Evolutionary conservation across 2,113 vertebrate genomes (phyloP).

Genomic region (Polypterus bichir): DNA sequence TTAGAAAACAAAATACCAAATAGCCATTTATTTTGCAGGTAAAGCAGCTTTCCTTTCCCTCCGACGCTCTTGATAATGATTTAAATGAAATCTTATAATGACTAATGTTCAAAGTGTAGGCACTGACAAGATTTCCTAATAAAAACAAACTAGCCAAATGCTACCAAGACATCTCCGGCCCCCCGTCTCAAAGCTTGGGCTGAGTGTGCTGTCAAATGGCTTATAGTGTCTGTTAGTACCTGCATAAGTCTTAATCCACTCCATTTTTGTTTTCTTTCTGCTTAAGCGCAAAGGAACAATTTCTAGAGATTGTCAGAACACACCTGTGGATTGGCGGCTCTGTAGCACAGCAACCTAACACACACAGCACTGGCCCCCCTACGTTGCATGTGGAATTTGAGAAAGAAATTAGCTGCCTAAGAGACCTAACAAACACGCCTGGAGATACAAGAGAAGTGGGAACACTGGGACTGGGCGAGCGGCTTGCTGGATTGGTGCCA

Average conservation of each 20-base stretch:
- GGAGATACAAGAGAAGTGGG: not conserved
- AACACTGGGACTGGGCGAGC: not conserved
- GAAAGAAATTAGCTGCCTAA: conserved; percentile 21
- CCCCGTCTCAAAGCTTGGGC: conserved; percentile 11
- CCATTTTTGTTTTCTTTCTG: conserved; percentile 38
- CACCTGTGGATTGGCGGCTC: conserved; percentile 23
- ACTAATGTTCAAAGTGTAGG: conserved; percentile 5
- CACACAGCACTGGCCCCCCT: conserved; percentile 12
- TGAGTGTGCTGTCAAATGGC: conserved; percentile 19
- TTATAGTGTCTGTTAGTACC: conserved; percentile 27
- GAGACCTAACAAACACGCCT: conserved; percentile 21
- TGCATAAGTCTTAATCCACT: conserved; percentile 35
- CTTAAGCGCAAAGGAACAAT: conserved; percentile 37
- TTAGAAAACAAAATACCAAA: no score
- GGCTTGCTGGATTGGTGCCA: not conserved
- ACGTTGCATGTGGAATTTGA: conserved; percentile 20
- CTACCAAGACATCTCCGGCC: conserved; percentile 14
- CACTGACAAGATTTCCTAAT: conserved; percentile 4
- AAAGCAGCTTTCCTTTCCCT: not conserved
- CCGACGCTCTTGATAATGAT: not conserved
- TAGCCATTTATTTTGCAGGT: no score
- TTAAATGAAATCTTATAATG: not conserved
- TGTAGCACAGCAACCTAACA: conserved; percentile 10
- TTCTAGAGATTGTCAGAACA: conserved; percentile 23
- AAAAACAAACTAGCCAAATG: not conserved